Conservation (phyloP, 2,113 vertebrate genomes). For the Rhinogobius similis region DNA sequence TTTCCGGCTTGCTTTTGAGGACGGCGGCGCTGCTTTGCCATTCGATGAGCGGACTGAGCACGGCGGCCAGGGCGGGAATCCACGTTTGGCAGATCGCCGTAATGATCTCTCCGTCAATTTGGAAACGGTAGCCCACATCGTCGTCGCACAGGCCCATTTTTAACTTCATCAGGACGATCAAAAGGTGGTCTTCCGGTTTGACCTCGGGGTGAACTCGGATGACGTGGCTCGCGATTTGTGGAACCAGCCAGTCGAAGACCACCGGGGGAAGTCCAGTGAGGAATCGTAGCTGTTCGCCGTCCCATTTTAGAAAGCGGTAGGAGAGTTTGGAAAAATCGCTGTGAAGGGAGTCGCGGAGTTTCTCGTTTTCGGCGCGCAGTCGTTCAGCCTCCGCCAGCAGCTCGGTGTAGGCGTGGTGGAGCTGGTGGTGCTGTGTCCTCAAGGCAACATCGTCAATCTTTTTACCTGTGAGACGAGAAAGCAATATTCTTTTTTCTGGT, state of each 20-base stretch:
- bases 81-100: neutral
- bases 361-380: neutral
- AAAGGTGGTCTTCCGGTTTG: neutral
- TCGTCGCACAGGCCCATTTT: neutral
- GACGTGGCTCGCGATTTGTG: neutral
- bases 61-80: neutral
- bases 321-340: neutral
- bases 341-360: neutral
- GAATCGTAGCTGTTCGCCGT: neutral
- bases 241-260: neutral
- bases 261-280: neutral
- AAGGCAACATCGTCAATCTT: neutral
- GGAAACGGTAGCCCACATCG: neutral
- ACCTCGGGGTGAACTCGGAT: neutral
- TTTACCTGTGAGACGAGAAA: neutral
- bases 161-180: neutral
- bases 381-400: neutral
- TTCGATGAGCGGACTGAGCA: neutral
- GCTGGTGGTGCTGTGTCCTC: too few relatives aligned
- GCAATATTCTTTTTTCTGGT: neutral
- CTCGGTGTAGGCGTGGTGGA: too few relatives aligned
- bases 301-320: neutral
- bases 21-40: neutral
- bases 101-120: neutral
- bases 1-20: neutral